Evolutionary conservation across 2,888 invertebrate species (phyloP).

Genomic region (Pollenia labialis): DNA sequence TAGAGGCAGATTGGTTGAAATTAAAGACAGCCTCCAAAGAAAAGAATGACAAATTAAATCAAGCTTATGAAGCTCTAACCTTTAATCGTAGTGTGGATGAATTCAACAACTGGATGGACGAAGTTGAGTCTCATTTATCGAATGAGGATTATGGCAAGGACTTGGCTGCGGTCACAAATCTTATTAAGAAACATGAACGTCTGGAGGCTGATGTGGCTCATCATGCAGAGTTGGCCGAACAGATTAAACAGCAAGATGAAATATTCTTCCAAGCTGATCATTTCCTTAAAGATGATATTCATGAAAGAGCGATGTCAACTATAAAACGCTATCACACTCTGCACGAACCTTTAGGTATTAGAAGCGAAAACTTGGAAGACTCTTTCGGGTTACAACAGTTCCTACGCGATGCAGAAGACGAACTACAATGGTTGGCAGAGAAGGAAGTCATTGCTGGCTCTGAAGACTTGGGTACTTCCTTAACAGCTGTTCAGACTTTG

Average conservation of each 20-base stretch:
- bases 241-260: slow-evolving; percentile 91
- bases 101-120: slow-evolving; percentile 96
- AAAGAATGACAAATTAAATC: slow-evolving; percentile 93
- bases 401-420: slow-evolving; percentile 95
- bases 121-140: slow-evolving; percentile 89
- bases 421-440: slow-evolving; percentile 94
- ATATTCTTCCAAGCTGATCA: slow-evolving; percentile 92
- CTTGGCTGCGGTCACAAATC: slow-evolving; percentile 92
- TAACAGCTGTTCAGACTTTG: slow-evolving; percentile 92
- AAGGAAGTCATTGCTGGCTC: slow-evolving; percentile 89
- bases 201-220: slow-evolving; percentile 94
- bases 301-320: slow-evolving; percentile 88
- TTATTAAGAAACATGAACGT: slow-evolving; percentile 91
- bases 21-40: slow-evolving; percentile 92
- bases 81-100: slow-evolving; percentile 96
- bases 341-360: slow-evolving; percentile 95
- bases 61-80: slow-evolving; percentile 95
- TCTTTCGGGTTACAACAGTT: slow-evolving; percentile 95
- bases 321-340: slow-evolving; percentile 91
- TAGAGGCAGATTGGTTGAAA: slow-evolving; percentile 94
- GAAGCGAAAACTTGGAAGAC: slow-evolving; percentile 96
- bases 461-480: slow-evolving; percentile 87
- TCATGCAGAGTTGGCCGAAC: slow-evolving; percentile 92
- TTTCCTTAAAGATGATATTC: slow-evolving; percentile 95
- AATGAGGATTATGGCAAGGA: slow-evolving; percentile 90